phyloP scores from a whole-genome alignment of 2,113 vertebrate species.

The Scomber colias region DNA sequence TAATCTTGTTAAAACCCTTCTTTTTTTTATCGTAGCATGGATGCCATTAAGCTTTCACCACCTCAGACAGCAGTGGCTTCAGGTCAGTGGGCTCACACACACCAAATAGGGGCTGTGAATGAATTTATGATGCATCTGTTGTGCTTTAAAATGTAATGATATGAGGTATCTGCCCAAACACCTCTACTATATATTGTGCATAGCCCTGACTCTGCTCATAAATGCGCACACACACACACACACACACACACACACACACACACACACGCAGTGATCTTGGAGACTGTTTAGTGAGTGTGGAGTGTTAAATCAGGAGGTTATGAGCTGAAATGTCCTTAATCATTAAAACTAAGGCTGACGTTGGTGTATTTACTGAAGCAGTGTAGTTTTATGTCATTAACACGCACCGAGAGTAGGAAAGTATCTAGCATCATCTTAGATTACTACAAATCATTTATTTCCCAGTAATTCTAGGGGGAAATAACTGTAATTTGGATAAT shows the following conservation, averaged over 20 bases:
- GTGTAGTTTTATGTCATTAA: no score
- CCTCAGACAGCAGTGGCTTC: constrained; percentile 14
- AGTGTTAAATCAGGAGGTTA: not conserved
- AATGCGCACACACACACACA: not conserved
- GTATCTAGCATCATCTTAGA: no score
- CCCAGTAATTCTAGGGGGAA: no score
- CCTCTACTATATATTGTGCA: not conserved
- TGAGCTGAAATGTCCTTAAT: not conserved
- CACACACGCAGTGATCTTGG: not conserved
- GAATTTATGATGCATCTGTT: constrained; percentile 1
- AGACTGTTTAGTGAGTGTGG: not conserved
- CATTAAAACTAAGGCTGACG: no score
- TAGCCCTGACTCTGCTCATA: not conserved
- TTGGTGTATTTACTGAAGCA: not conserved
- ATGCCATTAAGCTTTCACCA: constrained; percentile 53
- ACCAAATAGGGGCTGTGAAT: not conserved
- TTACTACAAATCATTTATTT: no score
- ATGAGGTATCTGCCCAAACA: constrained; percentile 6
- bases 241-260: no score
- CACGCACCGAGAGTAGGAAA: not conserved
- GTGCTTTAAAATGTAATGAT: constrained; percentile 15
- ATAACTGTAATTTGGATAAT: no score
- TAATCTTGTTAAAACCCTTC: not conserved
- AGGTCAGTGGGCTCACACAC: not conserved
- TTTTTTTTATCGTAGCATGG: not conserved